Evolutionary conservation across 2,797 vertebrate genomes (phyloP).

Genomic region (Cyprinodon diabolis): DNA sequence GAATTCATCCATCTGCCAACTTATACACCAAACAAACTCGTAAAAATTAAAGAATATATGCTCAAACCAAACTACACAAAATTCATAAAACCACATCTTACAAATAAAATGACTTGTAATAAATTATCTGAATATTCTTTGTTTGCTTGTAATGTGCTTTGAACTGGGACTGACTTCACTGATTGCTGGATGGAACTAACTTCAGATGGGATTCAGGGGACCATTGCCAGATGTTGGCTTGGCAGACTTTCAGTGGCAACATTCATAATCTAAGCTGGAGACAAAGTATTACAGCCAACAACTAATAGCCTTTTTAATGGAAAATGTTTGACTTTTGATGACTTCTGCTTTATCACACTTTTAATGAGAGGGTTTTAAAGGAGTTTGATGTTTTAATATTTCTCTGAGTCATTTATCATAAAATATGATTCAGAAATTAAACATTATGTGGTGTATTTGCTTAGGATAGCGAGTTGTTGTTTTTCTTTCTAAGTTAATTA

Average conservation of each 20-base stretch:
- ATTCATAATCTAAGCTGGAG: slow-evolving; percentile 39
- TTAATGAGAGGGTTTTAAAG: not conserved
- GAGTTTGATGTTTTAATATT: not conserved
- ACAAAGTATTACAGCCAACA: slow-evolving; percentile 26
- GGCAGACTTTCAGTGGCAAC: slow-evolving; percentile 33
- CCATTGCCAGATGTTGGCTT: slow-evolving; percentile 46
- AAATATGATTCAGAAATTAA: slow-evolving; percentile 5
- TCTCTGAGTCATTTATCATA: not conserved
- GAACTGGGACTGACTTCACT: slow-evolving; percentile 20
- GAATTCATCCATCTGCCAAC: slow-evolving; percentile 31
- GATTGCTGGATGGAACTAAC: slow-evolving; percentile 15
- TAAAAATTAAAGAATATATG: not conserved
- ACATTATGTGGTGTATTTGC: not conserved
- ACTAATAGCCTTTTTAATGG: slow-evolving; percentile 6
- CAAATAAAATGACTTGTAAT: slow-evolving; percentile 1
- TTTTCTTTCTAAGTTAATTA: not conserved
- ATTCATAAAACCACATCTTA: slow-evolving; percentile 7
- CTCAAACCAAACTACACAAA: not conserved
- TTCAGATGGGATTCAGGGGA: slow-evolving; percentile 35
- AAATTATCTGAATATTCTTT: slow-evolving; percentile 3
- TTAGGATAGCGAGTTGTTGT: not conserved
- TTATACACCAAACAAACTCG: slow-evolving; percentile 2
- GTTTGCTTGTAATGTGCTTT: slow-evolving; percentile 15
- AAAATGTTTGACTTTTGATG: slow-evolving; percentile 12
- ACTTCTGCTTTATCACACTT: not conserved